Conservation (phyloP, 2,113 vertebrate genomes). For the Plectropomus leopardus region DNA sequence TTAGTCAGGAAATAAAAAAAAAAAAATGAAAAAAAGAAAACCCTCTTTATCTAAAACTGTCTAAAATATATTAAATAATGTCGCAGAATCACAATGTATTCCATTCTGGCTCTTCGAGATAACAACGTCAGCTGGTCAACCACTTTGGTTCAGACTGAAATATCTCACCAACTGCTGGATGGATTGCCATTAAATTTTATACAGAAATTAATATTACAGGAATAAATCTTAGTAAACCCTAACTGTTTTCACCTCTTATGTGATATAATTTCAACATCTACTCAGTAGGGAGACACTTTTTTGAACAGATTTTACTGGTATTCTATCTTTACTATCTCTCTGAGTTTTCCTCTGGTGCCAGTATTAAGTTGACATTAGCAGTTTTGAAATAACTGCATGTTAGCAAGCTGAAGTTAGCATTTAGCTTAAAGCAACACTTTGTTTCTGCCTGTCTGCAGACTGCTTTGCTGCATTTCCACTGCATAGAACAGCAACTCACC, state of each 20-base stretch:
- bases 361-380: background rate
- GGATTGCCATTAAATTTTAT: background rate
- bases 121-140: no score
- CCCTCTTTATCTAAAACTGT: background rate
- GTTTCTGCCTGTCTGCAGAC: no score
- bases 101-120: no score
- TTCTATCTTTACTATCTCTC: no score
- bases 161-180: background rate
- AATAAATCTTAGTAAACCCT: background rate
- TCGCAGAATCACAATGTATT: no score
- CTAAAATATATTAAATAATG: background rate
- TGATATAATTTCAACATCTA: background rate
- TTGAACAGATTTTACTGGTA: background rate
- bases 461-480: no score
- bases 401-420: no score
- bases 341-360: background rate
- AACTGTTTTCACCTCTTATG: background rate
- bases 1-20: background rate
- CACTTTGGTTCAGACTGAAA: background rate
- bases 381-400: no score
- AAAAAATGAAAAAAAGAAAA: background rate
- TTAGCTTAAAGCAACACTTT: no score
- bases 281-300: background rate
- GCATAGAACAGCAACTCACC: no score
- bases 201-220: background rate